Evolutionary conservation across 2,797 vertebrate genomes (phyloP).

Genomic region (Tarsius wallacei): DNA sequence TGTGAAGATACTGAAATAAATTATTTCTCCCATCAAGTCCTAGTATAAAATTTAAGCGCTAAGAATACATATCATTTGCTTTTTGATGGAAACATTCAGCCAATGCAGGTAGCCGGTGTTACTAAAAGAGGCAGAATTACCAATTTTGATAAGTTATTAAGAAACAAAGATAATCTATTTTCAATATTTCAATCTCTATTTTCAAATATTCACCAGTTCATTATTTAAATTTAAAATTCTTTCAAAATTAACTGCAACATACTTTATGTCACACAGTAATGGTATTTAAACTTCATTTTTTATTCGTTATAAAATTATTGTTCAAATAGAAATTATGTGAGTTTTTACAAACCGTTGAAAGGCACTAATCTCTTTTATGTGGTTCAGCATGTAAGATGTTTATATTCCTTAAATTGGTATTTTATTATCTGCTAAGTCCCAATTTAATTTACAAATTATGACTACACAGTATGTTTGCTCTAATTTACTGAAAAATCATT

Average conservation of each 20-base stretch:
- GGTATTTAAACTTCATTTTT: conserved; percentile 1
- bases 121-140: conserved; percentile 32
- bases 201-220: conserved; percentile 61
- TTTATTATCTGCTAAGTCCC: conserved; percentile 22
- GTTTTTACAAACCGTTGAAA: conserved; percentile 58
- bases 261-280: conserved; percentile 42
- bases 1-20: conserved; percentile 34
- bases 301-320: conserved; percentile 40
- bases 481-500: conserved; percentile 58
- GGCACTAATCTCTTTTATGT: not conserved
- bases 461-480: not conserved
- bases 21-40: not conserved
- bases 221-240: conserved; percentile 53
- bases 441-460: conserved; percentile 35
- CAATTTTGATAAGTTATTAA: conserved; percentile 26
- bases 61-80: conserved; percentile 29
- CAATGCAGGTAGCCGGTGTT: not conserved
- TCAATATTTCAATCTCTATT: conserved; percentile 46
- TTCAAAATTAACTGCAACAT: conserved; percentile 62
- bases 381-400: not conserved
- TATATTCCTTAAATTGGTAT: conserved; percentile 19
- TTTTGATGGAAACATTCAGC: conserved; percentile 24
- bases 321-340: conserved; percentile 55
- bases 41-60: conserved; percentile 44
- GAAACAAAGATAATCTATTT: conserved; percentile 65